A percentile compares a stretch with the other conserved stretches of the same genome.
These are phyloP conservation scores for Heterodera schachtii DNA, from an alignment of 1,140 invertebrate species.

Conservation along the genomic window DNA sequence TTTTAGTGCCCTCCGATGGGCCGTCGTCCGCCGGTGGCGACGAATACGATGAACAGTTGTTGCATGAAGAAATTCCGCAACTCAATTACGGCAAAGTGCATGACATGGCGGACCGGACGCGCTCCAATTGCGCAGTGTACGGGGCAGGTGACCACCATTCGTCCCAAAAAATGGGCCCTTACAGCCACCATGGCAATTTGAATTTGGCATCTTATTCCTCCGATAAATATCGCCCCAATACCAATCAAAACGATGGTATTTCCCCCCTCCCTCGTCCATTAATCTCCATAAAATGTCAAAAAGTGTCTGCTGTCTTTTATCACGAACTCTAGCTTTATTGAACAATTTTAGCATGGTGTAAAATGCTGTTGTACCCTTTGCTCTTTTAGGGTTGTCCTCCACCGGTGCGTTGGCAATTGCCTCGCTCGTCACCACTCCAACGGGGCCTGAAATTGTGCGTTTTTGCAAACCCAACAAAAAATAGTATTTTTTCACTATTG, in stretches of 20 bases:
- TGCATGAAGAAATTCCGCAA: conserved; percentile 27
- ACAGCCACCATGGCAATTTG: conserved; percentile 21
- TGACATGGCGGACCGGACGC: conserved; percentile 15
- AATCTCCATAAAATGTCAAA: background rate
- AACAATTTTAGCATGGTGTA: too few relatives aligned
- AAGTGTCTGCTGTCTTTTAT: background rate
- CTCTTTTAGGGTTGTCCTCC: conserved; percentile 6
- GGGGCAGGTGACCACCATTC: conserved; percentile 24
- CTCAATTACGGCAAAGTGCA: background rate
- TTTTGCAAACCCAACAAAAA: background rate
- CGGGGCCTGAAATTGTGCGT: conserved; percentile 12
- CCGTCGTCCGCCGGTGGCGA: background rate
- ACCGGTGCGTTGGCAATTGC: conserved; percentile 26
- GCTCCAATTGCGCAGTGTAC: conserved; percentile 26
- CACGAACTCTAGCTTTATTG: too few relatives aligned
- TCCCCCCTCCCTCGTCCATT: too few relatives aligned
- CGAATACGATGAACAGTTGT: background rate
- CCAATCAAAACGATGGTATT: too few relatives aligned
- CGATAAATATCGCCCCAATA: too few relatives aligned
- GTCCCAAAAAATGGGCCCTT: too few relatives aligned
- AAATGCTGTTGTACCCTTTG: too few relatives aligned
- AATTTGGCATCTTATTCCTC: conserved; percentile 8
- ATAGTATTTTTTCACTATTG: background rate
- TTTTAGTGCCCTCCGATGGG: too few relatives aligned
- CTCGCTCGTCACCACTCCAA: background rate